Conservation (phyloP, 2,888 invertebrate genomes). For the Cyclophora albipunctata region DNA sequence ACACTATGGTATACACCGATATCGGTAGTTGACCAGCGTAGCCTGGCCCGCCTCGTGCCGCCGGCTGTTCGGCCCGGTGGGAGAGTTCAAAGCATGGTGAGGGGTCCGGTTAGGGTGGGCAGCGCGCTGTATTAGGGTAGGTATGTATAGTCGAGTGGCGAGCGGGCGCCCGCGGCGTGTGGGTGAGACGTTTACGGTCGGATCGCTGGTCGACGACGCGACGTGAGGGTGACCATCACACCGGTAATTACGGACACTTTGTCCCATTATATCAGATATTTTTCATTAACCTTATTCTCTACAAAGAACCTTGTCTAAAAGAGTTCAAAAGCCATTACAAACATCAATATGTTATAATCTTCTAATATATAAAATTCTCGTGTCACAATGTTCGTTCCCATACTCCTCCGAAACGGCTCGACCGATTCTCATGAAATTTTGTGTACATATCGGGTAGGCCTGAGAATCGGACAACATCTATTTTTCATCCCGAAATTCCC, state of each 20-base stretch:
- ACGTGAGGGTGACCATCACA: conserved; percentile 41
- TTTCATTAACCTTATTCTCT: too few species aligned
- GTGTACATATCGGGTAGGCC: too few species aligned
- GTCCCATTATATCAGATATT: too few species aligned
- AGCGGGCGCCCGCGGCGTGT: conserved; percentile 67
- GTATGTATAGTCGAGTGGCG: conserved; percentile 63
- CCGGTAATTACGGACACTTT: not conserved
- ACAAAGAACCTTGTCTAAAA: too few species aligned
- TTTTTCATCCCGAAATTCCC: too few species aligned
- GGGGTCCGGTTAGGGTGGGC: conserved; percentile 35
- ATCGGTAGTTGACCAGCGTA: conserved; percentile 46
- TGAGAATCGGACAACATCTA: too few species aligned
- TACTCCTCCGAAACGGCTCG: too few species aligned
- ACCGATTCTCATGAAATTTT: too few species aligned
- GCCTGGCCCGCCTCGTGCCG: conserved; percentile 31
- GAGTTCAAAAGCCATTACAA: too few species aligned
- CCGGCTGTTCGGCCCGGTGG: conserved; percentile 13
- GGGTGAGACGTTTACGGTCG: conserved; percentile 75
- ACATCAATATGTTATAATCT: too few species aligned
- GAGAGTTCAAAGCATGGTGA: conserved; percentile 23
- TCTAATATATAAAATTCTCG: too few species aligned
- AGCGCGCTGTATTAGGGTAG: conserved; percentile 54
- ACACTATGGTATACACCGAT: conserved; percentile 68
- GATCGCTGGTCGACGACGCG: conserved; percentile 69
- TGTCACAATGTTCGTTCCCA: too few species aligned